Percentiles rank a stretch among this genome's conserved stretches.
These are phyloP conservation scores for Columba janthina DNA, from an alignment of 2,113 vertebrate genomes.

Conservation along the genomic window DNA sequence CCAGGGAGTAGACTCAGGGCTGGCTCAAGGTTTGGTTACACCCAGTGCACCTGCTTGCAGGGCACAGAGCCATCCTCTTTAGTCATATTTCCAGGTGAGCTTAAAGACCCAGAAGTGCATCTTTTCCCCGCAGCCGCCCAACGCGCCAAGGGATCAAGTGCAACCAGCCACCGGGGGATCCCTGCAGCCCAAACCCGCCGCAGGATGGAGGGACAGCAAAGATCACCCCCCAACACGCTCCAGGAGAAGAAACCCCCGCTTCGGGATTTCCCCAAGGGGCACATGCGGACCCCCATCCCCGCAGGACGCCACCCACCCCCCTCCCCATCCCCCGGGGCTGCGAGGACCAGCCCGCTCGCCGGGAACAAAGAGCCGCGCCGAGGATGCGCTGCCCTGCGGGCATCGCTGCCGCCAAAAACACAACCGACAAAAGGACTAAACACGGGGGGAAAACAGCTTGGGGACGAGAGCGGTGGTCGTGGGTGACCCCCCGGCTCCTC, in stretches of 20 bases:
- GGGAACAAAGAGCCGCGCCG: conserved; percentile 26
- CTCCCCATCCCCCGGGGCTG: no score
- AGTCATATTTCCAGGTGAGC: background rate
- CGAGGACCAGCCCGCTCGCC: background rate
- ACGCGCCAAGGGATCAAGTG: rapidly evolving
- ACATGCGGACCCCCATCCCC: background rate
- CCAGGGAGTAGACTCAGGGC: background rate
- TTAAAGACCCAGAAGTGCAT: background rate
- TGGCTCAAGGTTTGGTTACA: background rate
- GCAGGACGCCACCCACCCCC: no score
- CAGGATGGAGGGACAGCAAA: background rate
- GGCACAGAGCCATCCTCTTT: background rate
- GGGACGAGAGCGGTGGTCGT: no score
- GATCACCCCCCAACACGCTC: background rate
- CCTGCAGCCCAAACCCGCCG: background rate
- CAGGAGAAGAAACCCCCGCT: background rate
- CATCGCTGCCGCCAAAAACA: background rate
- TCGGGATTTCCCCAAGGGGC: background rate
- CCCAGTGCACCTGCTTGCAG: background rate
- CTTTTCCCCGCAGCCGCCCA: background rate
- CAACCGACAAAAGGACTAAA: no score
- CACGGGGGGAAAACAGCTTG: rapidly evolving
- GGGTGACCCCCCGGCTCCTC: no score
- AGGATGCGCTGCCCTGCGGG: conserved; percentile 42
- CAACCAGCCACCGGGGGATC: rapidly evolving